A percentile compares a stretch with the other conserved stretches of the same genome.
These are phyloP conservation scores for Rhagonycha lutea DNA, from an alignment of 2,888 invertebrate genomes.

Conservation along the genomic window DNA sequence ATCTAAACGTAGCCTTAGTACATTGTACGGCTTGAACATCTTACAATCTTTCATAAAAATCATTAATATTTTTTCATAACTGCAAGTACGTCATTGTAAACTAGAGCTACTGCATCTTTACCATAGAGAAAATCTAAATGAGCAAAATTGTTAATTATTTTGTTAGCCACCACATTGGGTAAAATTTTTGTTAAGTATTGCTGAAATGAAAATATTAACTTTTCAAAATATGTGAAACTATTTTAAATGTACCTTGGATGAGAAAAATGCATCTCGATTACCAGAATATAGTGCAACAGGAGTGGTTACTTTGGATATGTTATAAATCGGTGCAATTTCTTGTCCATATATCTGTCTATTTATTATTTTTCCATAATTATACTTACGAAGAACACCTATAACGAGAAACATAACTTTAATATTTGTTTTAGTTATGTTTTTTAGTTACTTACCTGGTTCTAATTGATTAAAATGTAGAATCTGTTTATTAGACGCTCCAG, in stretches of 20 bases:
- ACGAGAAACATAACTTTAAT: neutral
- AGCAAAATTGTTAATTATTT: neutral
- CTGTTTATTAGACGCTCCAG: constrained; percentile 55
- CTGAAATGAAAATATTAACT: neutral
- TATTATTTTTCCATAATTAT: neutral
- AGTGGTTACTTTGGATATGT: neutral
- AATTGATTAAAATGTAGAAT: constrained; percentile 60
- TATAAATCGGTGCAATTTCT: neutral
- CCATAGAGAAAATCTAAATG: neutral
- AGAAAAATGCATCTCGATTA: neutral
- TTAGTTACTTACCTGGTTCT: constrained; percentile 45
- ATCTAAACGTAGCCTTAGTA: too few species aligned
- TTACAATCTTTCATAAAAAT: too few species aligned
- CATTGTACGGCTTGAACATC: too few species aligned
- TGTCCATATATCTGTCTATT: neutral
- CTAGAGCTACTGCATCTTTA: neutral
- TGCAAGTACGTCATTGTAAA: too few species aligned
- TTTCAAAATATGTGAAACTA: neutral
- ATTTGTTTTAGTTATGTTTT: too few species aligned
- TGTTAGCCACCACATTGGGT: neutral
- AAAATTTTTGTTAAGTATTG: neutral
- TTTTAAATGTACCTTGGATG: neutral
- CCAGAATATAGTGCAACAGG: neutral
- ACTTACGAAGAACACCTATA: neutral
- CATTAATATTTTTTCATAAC: too few species aligned